phyloP scores from a whole-genome alignment of 2,797 vertebrate genomes.

The Micrastur ruficollis region DNA sequence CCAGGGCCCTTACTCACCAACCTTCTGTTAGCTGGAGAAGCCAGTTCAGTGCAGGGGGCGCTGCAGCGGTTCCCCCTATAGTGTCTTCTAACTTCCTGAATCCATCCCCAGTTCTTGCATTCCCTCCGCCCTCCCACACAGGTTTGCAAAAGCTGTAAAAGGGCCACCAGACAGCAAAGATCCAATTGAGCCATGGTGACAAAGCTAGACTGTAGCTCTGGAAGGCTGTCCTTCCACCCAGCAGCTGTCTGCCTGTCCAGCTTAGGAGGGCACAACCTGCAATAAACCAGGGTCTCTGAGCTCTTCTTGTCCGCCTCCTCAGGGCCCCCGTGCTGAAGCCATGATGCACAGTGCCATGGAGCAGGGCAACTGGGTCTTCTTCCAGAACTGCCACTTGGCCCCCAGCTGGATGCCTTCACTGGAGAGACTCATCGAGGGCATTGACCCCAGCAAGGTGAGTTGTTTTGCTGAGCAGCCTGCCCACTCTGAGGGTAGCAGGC shows the following conservation, averaged over 20 bases:
- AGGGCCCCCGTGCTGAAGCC: constrained; percentile 87
- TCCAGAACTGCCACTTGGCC: constrained; percentile 95
- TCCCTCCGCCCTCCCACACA: background rate
- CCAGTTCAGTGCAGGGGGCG: no score
- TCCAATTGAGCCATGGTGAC: background rate
- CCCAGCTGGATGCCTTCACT: constrained; percentile 89
- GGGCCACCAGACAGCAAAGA: background rate
- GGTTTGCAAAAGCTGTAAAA: background rate
- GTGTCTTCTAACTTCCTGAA: background rate
- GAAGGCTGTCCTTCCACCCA: background rate
- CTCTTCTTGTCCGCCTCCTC: background rate
- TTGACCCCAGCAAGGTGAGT: constrained; percentile 83
- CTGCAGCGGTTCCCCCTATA: background rate
- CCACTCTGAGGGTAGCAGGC: background rate
- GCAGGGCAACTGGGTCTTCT: constrained; percentile 92
- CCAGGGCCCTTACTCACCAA: background rate
- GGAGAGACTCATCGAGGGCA: constrained; percentile 87
- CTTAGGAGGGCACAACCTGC: rapidly evolving
- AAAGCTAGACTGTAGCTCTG: background rate
- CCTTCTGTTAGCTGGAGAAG: background rate
- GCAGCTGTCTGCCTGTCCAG: background rate
- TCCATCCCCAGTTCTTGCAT: background rate
- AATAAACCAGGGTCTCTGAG: background rate
- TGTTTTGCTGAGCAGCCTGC: background rate
- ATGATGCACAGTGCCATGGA: constrained; percentile 88